Evolutionary conservation across 2,113 vertebrate genomes (phyloP).

Genomic region (Perca flavescens): DNA sequence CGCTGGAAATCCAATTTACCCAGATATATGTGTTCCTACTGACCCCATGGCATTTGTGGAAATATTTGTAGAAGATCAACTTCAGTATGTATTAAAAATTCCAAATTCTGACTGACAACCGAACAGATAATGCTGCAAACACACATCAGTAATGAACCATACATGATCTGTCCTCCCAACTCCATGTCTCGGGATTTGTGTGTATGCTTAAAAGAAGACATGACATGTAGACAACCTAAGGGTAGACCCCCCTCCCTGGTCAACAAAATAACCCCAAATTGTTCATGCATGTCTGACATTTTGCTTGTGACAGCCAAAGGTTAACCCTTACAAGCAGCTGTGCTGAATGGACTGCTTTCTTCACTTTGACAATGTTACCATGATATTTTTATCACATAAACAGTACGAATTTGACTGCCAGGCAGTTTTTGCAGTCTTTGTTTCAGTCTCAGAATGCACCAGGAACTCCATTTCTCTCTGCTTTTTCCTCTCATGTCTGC

Average conservation of each 20-base stretch:
- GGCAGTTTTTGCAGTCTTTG: no score
- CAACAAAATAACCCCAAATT: constrained; percentile 45
- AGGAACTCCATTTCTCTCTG: no score
- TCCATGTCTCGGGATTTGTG: constrained; percentile 11
- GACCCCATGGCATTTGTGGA: no score
- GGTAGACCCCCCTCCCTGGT: background rate
- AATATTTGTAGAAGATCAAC: no score
- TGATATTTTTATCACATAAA: constrained; percentile 24
- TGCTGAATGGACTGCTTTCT: background rate
- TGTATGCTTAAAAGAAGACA: constrained; percentile 10
- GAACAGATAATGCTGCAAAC: no score
- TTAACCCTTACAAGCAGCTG: constrained; percentile 36
- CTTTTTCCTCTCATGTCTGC: no score
- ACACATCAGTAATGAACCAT: background rate
- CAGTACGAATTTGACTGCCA: no score
- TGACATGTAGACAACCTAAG: constrained; percentile 13
- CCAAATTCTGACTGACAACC: no score
- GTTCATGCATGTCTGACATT: constrained; percentile 46
- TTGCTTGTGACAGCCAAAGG: constrained; percentile 55
- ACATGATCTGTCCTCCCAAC: background rate
- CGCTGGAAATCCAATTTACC: no score
- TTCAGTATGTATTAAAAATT: no score
- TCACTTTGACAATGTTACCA: background rate
- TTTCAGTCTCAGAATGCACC: no score
- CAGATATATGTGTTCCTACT: no score